Evolutionary conservation across 2,888 invertebrate genomes (phyloP).

Genomic region (Agriopis aurantiaria): DNA sequence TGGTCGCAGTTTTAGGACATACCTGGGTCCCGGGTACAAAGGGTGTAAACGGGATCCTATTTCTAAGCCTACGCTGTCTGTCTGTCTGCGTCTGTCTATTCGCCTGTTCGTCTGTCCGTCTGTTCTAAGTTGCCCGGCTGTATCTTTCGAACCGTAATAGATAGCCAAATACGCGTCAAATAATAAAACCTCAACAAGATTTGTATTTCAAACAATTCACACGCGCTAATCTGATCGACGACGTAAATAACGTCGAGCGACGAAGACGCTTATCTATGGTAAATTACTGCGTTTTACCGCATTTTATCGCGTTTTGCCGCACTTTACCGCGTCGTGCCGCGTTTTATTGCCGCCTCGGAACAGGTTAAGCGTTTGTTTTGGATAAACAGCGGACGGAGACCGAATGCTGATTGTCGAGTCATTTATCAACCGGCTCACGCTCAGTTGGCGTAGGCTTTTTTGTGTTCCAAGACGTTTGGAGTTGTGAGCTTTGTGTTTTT

Average conservation of each 20-base stretch:
- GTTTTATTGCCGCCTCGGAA: constrained; percentile 40
- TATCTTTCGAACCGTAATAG: no score
- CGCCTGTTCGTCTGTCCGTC: no score
- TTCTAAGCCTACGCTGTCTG: no score
- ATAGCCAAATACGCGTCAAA: not conserved
- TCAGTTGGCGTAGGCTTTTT: constrained; percentile 12
- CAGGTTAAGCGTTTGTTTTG: constrained; percentile 33
- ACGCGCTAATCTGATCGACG: constrained; percentile 53
- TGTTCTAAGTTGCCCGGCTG: no score
- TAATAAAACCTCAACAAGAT: constrained; percentile 16
- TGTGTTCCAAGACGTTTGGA: not conserved
- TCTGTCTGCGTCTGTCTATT: no score
- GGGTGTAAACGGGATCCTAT: no score
- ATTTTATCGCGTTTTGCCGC: constrained; percentile 37
- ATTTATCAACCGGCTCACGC: constrained; percentile 28
- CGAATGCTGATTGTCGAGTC: constrained; percentile 32
- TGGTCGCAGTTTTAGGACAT: no score
- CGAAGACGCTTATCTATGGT: constrained; percentile 61
- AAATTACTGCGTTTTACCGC: constrained; percentile 57
- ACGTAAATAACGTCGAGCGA: constrained; percentile 53
- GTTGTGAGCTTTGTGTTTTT: constrained; percentile 1
- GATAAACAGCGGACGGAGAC: constrained; percentile 28
- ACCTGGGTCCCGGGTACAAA: no score
- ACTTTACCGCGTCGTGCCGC: constrained; percentile 29
- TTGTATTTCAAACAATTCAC: constrained; percentile 31